Evolutionary conservation across 2,888 invertebrate genomes (phyloP), one percentile per base, ranked within the genome.

Genomic region (Temnothorax rugatulus): DNA sequence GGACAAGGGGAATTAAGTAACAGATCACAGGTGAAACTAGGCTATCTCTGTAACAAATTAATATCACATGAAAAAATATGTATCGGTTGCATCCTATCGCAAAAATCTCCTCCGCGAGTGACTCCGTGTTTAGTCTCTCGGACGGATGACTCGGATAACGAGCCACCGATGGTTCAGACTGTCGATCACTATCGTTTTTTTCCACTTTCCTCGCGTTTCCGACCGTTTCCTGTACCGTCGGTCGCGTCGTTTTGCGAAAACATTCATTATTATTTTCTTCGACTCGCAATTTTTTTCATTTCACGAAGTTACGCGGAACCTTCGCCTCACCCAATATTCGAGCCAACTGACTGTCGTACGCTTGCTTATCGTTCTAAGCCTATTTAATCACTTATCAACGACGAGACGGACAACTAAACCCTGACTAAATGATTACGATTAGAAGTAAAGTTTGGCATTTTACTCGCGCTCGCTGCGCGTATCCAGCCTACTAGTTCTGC

Each of bases 11-110:
- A 91, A 90, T 86, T 86, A 87, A 91, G 85, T 90, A 92, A 93
- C 91, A 90, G 91, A 93, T 93, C 93, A 93, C 93, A 93, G 93
- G 92, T 93, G 84, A 92, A 92, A 93, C 91, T 93, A 93, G 90
- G 91, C 92, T 93, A 93, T 77, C 84, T 88, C 92, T 93, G 91
- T 91, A 94, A 93, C 91, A 93, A 93, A 93, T 92, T 93, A 91
- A 90, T 94, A 94, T 94, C 94, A 94, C 94, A 94, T 93, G 91
- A 94, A 93, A 93, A 93, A 93, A 93, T 93, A 93, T 94, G 93
- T 92, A 92, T 93, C 91, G 84, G 91, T 94, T 93, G 89, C 88
- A 88, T 84, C 69, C 83, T 69, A 84, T 88, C 87, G 68, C 84
- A 89, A 90, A 90, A 89, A 82, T 88, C 73, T 86, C 81, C 13